These are phyloP conservation scores for Chloroceryle amazona DNA, from an alignment of 2,797 vertebrate species.

Conservation along the genomic window DNA sequence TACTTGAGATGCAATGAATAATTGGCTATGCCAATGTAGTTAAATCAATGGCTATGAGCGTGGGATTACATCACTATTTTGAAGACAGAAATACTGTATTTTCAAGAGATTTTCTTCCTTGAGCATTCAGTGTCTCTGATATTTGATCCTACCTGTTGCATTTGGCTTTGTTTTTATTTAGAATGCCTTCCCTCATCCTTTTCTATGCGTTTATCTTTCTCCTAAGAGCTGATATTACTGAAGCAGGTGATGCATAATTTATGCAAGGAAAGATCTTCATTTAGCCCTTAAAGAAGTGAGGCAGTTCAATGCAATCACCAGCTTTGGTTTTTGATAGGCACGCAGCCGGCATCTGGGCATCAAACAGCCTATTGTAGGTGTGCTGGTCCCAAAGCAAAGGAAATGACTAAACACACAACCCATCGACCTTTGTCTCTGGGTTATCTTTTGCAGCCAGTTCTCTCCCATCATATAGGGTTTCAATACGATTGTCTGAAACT, in stretches of 20 bases:
- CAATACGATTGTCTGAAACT: slow-evolving; percentile 39
- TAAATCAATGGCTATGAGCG: background rate
- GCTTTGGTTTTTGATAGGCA: background rate
- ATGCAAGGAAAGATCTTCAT: background rate
- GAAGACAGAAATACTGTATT: background rate
- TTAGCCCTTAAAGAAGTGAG: background rate
- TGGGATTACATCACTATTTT: background rate
- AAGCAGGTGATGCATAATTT: background rate
- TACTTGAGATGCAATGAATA: background rate
- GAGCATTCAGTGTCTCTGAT: background rate
- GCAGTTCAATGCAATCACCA: background rate
- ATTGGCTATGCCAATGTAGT: background rate
- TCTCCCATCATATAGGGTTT: slow-evolving; percentile 4
- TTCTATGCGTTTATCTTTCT: background rate
- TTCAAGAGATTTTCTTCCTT: background rate
- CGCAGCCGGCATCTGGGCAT: background rate
- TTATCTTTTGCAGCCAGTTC: background rate
- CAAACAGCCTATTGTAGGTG: background rate
- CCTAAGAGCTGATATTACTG: background rate
- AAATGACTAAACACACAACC: slow-evolving; percentile 39
- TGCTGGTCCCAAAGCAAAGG: background rate
- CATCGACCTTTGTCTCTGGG: background rate
- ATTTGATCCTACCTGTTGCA: background rate
- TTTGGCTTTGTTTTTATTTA: background rate
- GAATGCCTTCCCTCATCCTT: background rate